Conservation (phyloP, 2,888 invertebrate genomes). For the Eilema griseolum region DNA sequence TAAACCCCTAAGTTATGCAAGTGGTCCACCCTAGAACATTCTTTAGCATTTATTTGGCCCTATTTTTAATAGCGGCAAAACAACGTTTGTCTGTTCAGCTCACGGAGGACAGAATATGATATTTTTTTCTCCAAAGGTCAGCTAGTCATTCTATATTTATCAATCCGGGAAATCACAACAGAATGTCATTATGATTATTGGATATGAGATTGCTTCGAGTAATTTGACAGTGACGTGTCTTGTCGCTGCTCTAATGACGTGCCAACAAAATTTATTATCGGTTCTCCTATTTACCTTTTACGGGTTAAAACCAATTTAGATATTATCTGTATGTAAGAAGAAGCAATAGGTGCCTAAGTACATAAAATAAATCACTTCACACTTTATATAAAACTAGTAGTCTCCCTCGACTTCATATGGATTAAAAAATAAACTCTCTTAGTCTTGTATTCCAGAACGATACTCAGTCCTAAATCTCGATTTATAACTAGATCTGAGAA, state of each 20-base stretch:
- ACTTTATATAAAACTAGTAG: neutral
- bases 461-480: no score
- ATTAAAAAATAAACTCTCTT: no score
- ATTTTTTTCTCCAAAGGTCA: no score
- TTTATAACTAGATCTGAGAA: no score
- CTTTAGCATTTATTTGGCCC: no score
- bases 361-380: neutral
- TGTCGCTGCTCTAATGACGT: neutral
- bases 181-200: neutral
- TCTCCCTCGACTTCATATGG: no score
- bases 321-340: neutral
- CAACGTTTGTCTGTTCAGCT: no score
- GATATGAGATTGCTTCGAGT: neutral
- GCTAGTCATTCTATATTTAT: neutral
- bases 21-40: no score
- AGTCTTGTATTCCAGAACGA: no score
- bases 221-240: conserved; percentile 4
- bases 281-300: neutral
- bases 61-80: no score
- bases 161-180: neutral
- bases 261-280: conserved; percentile 3
- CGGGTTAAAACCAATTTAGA: neutral
- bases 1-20: no score
- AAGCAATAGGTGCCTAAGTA: neutral
- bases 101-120: no score